phyloP scores from a whole-genome alignment of 2,888 invertebrate genomes.

The Hypomecis atomaria region DNA sequence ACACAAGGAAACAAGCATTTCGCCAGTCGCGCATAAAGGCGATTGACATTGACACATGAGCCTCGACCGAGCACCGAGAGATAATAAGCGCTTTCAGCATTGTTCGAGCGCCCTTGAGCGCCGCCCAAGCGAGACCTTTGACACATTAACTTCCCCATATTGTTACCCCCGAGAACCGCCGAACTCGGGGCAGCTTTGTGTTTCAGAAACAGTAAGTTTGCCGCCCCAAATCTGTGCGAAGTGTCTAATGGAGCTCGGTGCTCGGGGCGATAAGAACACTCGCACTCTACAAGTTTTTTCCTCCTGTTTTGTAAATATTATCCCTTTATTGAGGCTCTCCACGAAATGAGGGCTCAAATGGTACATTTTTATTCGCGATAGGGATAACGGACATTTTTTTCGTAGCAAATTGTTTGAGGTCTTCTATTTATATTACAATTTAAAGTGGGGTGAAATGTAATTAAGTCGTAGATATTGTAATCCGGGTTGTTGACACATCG shows the following conservation, averaged over 20 bases:
- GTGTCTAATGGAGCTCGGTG: slow-evolving; percentile 76
- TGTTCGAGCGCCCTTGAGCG: slow-evolving; percentile 44
- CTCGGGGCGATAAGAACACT: slow-evolving; percentile 74
- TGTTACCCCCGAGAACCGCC: slow-evolving; percentile 43
- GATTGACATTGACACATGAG: slow-evolving; percentile 31
- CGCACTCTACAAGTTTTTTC: slow-evolving; percentile 68
- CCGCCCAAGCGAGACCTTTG: slow-evolving; percentile 48
- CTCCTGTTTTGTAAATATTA: slow-evolving; percentile 73
- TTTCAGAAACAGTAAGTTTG: slow-evolving; percentile 62
- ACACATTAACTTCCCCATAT: slow-evolving; percentile 51
- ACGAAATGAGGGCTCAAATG: slow-evolving; percentile 30
- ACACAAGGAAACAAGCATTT: slow-evolving; percentile 20
- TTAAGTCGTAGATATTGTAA: slow-evolving; percentile 55
- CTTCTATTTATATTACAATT: slow-evolving; percentile 39
- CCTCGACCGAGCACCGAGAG: slow-evolving; percentile 17
- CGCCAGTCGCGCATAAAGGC: slow-evolving; percentile 20
- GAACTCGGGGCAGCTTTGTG: slow-evolving; percentile 53
- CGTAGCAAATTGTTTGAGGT: slow-evolving; percentile 18
- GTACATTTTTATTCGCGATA: slow-evolving; percentile 17
- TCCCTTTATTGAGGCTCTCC: slow-evolving; percentile 21
- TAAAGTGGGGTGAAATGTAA: slow-evolving; percentile 45
- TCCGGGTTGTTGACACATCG: slow-evolving; percentile 62
- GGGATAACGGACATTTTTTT: slow-evolving; percentile 22
- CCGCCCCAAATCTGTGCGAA: slow-evolving; percentile 73
- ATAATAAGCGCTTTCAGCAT: slow-evolving; percentile 32